Base-by-base conservation (phyloP, 1,140 invertebrate genomes). In the Drosophila nigromelanica region DNA sequence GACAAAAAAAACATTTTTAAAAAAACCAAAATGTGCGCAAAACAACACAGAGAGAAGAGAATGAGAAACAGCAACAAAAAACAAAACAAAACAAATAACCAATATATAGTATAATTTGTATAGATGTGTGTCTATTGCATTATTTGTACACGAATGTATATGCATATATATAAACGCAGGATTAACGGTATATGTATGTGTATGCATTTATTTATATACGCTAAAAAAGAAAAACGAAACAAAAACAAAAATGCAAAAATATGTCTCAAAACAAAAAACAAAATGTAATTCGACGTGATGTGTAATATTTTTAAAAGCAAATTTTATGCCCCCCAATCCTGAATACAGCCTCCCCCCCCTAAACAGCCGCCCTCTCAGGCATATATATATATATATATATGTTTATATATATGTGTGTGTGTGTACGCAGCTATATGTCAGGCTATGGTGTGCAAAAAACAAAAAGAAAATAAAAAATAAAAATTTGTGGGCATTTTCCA, bases 291-390 rank as follows among this genome's bases (percentile, higher is more conserved):
- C 47, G 83, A 83, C 83, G 83, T 89, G 83, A 89, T 89, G 85
- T 89, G 83, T 89, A 89, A 89, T 89, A 89, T 89, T 89, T 89
- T 89, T 89, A 89, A 89, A 89, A 87, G 79, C 83, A 89, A 89
- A 89, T 89, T 89, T 89, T 89, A 89, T 89, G 83, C 80, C 72
- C 81, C 76, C 2, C 70, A 14, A 48, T 58, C 50, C 12, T 5
- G 18, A 78, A 52, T 35, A 33, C 48, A 45, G 35, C 56, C 27
- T 56, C 6, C 10, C 3, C 6, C 10, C 12, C 43, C 1, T 11
- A 51, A 15, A 10, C 59, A 3, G 50, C 21, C 33, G 33, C 43
- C 21, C 30, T 15, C 60, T 42, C 15, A 18, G 15, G 33, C 45
- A 39, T 50, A 51, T 39, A 51, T 61, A 6, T 61, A 45, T 45